A percentile compares a stretch with the other conserved stretches of the same genome.
phyloP scores from a whole-genome alignment of 2,797 vertebrate genomes.

The Sebastolobus altivelis region DNA sequence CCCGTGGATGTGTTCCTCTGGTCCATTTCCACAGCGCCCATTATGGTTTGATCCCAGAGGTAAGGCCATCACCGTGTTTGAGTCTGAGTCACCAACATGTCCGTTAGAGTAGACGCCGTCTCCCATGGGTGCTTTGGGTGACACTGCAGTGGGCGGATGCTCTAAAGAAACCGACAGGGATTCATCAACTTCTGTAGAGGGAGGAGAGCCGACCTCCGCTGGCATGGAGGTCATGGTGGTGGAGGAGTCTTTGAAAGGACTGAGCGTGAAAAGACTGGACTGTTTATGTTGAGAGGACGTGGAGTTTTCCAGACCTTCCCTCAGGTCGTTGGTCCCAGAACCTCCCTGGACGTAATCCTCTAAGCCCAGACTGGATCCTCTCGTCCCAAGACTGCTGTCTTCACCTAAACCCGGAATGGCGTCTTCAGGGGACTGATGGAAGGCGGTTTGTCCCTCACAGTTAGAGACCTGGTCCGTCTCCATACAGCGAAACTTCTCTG shows the following conservation, averaged over 20 bases:
- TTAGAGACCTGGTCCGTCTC: constrained; percentile 72
- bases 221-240: constrained; percentile 90
- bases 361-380: constrained; percentile 68
- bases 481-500: constrained; percentile 75
- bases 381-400: constrained; percentile 56
- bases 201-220: constrained; percentile 90
- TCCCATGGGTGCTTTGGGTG: constrained; percentile 15
- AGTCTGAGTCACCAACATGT: constrained; percentile 63
- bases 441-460: constrained; percentile 76
- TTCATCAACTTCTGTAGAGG: constrained; percentile 92
- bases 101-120: constrained; percentile 63
- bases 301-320: constrained; percentile 76
- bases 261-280: constrained; percentile 83
- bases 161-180: constrained; percentile 91
- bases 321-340: constrained; percentile 68
- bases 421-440: constrained; percentile 80
- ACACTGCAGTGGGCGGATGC: constrained; percentile 76
- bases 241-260: constrained; percentile 88
- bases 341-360: constrained; percentile 60
- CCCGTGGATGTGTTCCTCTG: constrained; percentile 57
- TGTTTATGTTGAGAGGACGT: constrained; percentile 82
- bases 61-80: constrained; percentile 72
- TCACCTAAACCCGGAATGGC: constrained; percentile 52
- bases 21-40: constrained; percentile 44
- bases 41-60: constrained; percentile 81